Evolutionary conservation across 2,888 invertebrate genomes (phyloP).

Genomic region (Malthinus flaveolus): DNA sequence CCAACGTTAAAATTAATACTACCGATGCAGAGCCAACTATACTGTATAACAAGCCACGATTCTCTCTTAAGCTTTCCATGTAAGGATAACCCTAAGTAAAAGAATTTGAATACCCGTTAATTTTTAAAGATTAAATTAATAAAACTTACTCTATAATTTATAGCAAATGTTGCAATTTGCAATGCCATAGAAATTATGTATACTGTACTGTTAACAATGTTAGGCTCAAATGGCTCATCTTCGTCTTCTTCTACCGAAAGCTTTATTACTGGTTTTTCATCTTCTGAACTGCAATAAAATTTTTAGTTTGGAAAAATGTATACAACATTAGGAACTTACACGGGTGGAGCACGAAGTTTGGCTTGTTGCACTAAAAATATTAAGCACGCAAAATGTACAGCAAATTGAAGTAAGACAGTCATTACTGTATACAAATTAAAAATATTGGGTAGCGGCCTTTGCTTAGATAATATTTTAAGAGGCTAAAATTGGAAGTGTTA

Average conservation of each 20-base stretch:
- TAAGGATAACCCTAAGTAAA: constrained; percentile 89
- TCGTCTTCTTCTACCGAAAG: constrained; percentile 63
- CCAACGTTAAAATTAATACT: constrained; percentile 83
- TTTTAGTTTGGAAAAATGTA: neutral
- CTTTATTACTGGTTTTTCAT: constrained; percentile 28
- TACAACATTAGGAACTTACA: constrained; percentile 56
- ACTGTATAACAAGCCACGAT: constrained; percentile 91
- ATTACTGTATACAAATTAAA: constrained; percentile 97
- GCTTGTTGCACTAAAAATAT: constrained; percentile 88
- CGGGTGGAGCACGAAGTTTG: constrained; percentile 68
- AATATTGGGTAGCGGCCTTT: constrained; percentile 96
- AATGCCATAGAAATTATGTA: constrained; percentile 97
- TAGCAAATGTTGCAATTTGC: constrained; percentile 97
- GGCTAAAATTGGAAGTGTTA: constrained; percentile 67
- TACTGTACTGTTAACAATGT: constrained; percentile 95
- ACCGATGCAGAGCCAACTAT: constrained; percentile 80
- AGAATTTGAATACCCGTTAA: neutral
- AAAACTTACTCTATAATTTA: constrained; percentile 89
- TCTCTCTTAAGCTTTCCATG: constrained; percentile 95
- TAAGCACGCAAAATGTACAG: constrained; percentile 90
- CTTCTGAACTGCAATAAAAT: constrained; percentile 22
- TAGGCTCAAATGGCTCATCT: constrained; percentile 87
- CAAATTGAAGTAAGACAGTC: constrained; percentile 93
- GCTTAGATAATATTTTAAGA: constrained; percentile 86
- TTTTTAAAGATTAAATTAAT: too few relatives aligned